phyloP scores from a whole-genome alignment of 1,140 invertebrate genomes.

The Magallana gigas region DNA sequence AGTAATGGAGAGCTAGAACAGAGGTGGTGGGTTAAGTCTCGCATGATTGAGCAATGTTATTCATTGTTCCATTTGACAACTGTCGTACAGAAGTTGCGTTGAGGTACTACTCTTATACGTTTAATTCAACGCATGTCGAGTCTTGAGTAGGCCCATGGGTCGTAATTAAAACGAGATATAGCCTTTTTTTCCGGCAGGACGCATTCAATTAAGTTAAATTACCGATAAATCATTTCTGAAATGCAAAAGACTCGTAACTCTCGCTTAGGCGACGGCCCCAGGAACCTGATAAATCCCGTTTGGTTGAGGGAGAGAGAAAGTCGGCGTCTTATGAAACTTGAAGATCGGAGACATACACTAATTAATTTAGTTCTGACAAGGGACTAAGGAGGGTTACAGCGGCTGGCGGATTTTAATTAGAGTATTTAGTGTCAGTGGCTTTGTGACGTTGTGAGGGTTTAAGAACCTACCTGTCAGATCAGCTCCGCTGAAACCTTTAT shows the following conservation, averaged over 20 bases:
- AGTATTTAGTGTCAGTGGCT: not conserved
- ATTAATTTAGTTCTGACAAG: conserved; percentile 13
- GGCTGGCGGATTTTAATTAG: not conserved
- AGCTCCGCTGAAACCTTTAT: no score
- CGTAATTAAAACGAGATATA: conserved; percentile 5
- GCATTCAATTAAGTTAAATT: conserved; percentile 11
- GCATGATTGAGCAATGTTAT: no score
- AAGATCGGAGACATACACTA: not conserved
- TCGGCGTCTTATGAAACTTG: conserved; percentile 1
- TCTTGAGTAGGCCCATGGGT: not conserved
- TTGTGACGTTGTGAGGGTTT: not conserved
- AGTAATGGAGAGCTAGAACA: no score
- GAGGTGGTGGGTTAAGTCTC: no score
- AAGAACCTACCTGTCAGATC: no score
- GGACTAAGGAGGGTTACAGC: not conserved
- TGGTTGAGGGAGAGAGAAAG: not conserved
- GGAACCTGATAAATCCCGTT: conserved; percentile 5
- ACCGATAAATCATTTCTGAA: conserved; percentile 4
- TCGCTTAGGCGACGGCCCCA: not conserved
- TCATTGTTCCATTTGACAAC: no score
- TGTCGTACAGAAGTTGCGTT: no score
- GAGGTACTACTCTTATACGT: no score
- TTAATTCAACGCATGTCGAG: no score
- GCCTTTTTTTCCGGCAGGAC: not conserved
- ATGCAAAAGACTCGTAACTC: not conserved